A percentile compares a stretch with the other conserved stretches of the same genome.
phyloP scores from a whole-genome alignment of 2,888 invertebrate genomes.

The Leptopilina syphax region DNA sequence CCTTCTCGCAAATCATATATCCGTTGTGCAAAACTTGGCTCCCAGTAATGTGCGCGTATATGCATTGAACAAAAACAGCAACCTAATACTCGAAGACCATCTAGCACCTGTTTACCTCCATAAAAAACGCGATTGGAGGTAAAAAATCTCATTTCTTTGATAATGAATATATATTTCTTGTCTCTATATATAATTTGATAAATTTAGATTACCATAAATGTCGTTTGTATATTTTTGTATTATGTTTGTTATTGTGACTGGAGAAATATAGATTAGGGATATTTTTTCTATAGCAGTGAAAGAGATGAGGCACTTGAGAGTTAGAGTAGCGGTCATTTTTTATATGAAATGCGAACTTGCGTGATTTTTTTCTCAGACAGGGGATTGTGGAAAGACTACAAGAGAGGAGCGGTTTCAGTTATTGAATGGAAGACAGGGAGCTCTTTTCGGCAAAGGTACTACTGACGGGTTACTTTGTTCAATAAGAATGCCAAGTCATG shows the following conservation, averaged over 20 bases:
- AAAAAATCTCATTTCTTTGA: background rate
- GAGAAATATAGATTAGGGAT: background rate
- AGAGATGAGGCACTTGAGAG: background rate
- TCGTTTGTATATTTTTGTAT: too few relatives aligned
- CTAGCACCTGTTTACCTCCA: background rate
- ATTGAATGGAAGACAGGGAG: conserved; percentile 31
- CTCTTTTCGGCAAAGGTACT: conserved; percentile 26
- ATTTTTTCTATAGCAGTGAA: background rate
- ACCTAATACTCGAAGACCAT: conserved; percentile 1
- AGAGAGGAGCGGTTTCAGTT: conserved; percentile 27
- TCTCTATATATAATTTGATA: too few relatives aligned
- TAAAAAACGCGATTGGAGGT: background rate
- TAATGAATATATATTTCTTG: background rate
- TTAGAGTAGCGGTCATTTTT: background rate
- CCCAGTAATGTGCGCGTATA: background rate
- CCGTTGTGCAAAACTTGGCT: conserved; percentile 18
- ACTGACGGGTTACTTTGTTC: conserved; percentile 37
- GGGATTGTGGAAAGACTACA: conserved; percentile 6
- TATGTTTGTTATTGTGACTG: background rate
- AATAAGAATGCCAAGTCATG: conserved; percentile 35
- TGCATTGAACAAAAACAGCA: conserved; percentile 8
- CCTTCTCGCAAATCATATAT: conserved; percentile 28
- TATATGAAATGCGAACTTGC: background rate
- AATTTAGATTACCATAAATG: background rate
- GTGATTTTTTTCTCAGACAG: conserved; percentile 6